Evolutionary conservation across 2,113 vertebrate genomes (phyloP).

Genomic region (Corynorhinus townsendii): DNA sequence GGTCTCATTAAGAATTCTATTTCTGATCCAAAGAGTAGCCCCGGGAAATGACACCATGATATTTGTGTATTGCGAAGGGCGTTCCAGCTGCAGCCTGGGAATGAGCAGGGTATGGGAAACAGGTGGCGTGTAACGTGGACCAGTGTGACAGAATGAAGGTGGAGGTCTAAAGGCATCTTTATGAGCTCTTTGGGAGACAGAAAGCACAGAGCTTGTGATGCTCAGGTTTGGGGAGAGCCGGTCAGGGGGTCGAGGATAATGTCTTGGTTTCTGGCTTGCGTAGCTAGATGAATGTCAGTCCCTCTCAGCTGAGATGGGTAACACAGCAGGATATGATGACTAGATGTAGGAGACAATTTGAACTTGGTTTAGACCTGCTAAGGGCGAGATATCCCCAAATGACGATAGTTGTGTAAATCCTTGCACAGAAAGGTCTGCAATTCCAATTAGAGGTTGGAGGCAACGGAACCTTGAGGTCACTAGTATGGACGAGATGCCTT

Average conservation of each 20-base stretch:
- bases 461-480: background rate
- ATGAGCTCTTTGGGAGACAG: background rate
- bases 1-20: background rate
- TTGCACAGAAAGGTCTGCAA: background rate
- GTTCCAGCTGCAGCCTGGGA: rapidly evolving
- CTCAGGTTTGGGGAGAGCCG: too few species aligned
- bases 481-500: too few species aligned
- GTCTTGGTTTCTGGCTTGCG: background rate
- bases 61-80: rapidly evolving
- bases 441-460: background rate
- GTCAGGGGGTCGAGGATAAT: too few species aligned
- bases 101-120: background rate
- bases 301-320: background rate
- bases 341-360: background rate
- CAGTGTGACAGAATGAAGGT: background rate
- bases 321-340: rapidly evolving
- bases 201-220: background rate
- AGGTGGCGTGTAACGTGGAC: too few species aligned
- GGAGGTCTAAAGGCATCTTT: background rate
- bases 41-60: rapidly evolving
- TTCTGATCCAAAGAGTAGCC: background rate
- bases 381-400: background rate
- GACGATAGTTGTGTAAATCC: background rate
- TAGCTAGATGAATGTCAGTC: background rate
- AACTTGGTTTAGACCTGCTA: background rate